Conservation (phyloP, 2,888 invertebrate genomes). For the Parnassius smintheus region DNA sequence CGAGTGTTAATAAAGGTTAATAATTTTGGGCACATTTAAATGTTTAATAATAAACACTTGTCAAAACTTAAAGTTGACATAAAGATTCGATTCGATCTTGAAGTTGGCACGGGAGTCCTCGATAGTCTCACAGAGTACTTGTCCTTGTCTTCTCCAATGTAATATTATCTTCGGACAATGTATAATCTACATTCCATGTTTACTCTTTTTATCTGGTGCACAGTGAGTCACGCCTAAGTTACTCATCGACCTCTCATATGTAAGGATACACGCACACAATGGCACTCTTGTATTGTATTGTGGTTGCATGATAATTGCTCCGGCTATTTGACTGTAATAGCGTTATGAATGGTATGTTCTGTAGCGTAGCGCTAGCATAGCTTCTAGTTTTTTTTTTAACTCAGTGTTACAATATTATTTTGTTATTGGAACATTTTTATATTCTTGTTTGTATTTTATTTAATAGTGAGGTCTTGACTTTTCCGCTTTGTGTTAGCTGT, state of each 20-base stretch:
- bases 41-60: too few relatives aligned
- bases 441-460: too few relatives aligned
- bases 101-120: not conserved
- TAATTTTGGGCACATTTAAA: too few relatives aligned
- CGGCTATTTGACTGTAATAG: constrained; percentile 33
- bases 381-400: constrained; percentile 9
- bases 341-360: constrained; percentile 32
- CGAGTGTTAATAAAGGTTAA: too few relatives aligned
- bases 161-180: constrained; percentile 1
- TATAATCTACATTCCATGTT: constrained; percentile 23
- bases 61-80: too few relatives aligned
- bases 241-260: constrained; percentile 38
- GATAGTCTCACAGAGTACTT: constrained; percentile 19
- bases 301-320: constrained; percentile 37
- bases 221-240: constrained; percentile 36
- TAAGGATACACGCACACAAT: constrained; percentile 35
- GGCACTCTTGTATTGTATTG: constrained; percentile 33
- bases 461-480: too few relatives aligned
- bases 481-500: too few relatives aligned
- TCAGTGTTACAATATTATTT: not conserved
- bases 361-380: constrained; percentile 26
- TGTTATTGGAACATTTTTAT: not conserved
- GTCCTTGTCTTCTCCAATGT: constrained; percentile 21
- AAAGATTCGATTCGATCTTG: too few relatives aligned
- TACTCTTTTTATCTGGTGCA: constrained; percentile 37